Base-by-base conservation (phyloP, 2,113 vertebrate genomes). In the Thermophis baileyi region DNA sequence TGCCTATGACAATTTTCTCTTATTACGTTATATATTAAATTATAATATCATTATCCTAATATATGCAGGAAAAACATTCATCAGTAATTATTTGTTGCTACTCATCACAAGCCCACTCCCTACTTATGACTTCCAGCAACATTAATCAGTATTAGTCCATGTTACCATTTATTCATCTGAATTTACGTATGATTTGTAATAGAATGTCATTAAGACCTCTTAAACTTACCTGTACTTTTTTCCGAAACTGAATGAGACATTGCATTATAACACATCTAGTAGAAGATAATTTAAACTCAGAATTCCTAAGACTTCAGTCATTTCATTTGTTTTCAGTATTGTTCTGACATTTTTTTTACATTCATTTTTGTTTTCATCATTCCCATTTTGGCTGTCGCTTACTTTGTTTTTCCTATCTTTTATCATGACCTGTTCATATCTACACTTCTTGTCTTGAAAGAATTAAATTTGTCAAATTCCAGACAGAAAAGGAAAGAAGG, bases 111-210 rank as follows among this genome's bases (percentile, higher is more conserved):
- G 14, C 49, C 49, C 4, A 35, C 50, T 51, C 87, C 50, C 87
- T 88, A 88, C 16, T 20, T 53, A 88, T n/a, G 50, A n/a, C 87
- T 53, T 50, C 50, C 49, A 88, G 16, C n/a, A n/a, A 88, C 16
- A 53, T 30, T 87, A 30, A 51, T 88, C 18, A 51, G 53, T 74
- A 27, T 0, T 81, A 0, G 88, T 92, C 10, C n/a, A 40, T 49
- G 2, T 27, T 93, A 69, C 20, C 92, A 44, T 35, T 14, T 91
- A 91, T 69, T 30, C 4, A 50, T 89, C 85, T 95, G 87, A 93
- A 91, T 51, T 53, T 63, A 40, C 51, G 89, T 93, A 57, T 0
- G 1, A 47, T n/a, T 89, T 89, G 20, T 35, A 90, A 93, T 90
- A 92, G 10, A n/a, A 85, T 87, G 2, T 53, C 53, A 9, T 16